phyloP scores from a whole-genome alignment of 2,113 vertebrate genomes.

The Megaptera novaeangliae region DNA sequence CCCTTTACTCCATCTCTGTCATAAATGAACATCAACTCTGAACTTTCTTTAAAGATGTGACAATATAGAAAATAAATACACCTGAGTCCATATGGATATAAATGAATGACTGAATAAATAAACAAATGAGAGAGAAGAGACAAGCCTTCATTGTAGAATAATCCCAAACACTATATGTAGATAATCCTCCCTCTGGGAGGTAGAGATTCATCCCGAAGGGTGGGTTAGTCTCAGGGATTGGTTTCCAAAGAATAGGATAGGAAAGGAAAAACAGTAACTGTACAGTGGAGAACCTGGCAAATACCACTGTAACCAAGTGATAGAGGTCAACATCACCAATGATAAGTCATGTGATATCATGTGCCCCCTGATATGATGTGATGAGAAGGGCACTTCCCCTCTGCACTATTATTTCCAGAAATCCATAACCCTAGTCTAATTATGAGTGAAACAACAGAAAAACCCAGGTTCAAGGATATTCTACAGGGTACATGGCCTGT shows the following conservation, averaged over 20 bases:
- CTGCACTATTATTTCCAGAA: fast-evolving
- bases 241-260: fast-evolving
- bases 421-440: fast-evolving
- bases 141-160: neutral
- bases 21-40: neutral
- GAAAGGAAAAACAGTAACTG: fast-evolving
- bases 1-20: neutral
- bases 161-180: fast-evolving
- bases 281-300: fast-evolving
- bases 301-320: fast-evolving
- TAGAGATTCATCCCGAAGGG: fast-evolving
- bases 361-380: fast-evolving
- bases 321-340: fast-evolving
- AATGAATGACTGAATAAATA: neutral
- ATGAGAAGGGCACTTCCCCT: fast-evolving
- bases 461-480: fast-evolving
- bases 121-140: neutral
- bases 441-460: fast-evolving
- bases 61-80: neutral
- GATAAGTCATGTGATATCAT: fast-evolving
- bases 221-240: fast-evolving
- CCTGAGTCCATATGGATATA: neutral
- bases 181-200: fast-evolving
- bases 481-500: fast-evolving
- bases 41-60: neutral